Percentiles rank a stretch among this genome's conserved stretches.
These are phyloP conservation scores for Beris chalybata DNA, from an alignment of 2,888 invertebrate genomes.

Conservation along the genomic window DNA sequence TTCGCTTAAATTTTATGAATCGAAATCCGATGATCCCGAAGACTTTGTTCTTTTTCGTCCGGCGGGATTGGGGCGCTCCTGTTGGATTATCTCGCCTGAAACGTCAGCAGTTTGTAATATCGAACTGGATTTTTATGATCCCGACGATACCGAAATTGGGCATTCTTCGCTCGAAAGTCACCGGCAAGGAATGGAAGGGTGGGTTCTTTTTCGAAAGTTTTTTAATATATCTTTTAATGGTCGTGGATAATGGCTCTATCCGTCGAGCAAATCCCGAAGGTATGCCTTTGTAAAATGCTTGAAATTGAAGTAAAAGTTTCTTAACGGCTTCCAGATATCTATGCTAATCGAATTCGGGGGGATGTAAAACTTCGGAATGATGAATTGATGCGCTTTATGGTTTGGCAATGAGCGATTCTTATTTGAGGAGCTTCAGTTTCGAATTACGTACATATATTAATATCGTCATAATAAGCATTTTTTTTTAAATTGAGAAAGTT, in stretches of 20 bases:
- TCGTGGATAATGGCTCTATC: constrained; percentile 19
- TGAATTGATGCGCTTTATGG: constrained; percentile 31
- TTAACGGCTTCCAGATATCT: constrained; percentile 23
- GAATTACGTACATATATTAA: too few species aligned
- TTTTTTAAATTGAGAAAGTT: too few species aligned
- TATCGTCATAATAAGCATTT: too few species aligned
- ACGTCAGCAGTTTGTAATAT: constrained; percentile 21
- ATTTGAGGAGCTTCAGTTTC: neutral
- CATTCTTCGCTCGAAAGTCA: too few species aligned
- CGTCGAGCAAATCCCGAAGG: constrained; percentile 5
- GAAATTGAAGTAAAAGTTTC: constrained; percentile 23
- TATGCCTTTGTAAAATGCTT: neutral
- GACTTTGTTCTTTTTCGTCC: constrained; percentile 11
- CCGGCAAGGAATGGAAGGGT: too few species aligned
- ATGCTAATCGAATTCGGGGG: constrained; percentile 23
- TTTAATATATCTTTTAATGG: constrained; percentile 27
- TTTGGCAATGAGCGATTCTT: constrained; percentile 25
- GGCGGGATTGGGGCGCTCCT: neutral
- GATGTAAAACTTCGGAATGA: constrained; percentile 18
- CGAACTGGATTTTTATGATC: constrained; percentile 20
- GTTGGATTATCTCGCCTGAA: constrained; percentile 23
- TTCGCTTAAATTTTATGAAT: constrained; percentile 26
- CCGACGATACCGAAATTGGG: too few species aligned
- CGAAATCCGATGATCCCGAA: constrained; percentile 16
- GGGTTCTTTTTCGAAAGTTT: constrained; percentile 15